A percentile compares a stretch with the other conserved stretches of the same genome.
Conservation (phyloP, 2,888 invertebrate genomes). For the Reticulitermes lucifugus region DNA sequence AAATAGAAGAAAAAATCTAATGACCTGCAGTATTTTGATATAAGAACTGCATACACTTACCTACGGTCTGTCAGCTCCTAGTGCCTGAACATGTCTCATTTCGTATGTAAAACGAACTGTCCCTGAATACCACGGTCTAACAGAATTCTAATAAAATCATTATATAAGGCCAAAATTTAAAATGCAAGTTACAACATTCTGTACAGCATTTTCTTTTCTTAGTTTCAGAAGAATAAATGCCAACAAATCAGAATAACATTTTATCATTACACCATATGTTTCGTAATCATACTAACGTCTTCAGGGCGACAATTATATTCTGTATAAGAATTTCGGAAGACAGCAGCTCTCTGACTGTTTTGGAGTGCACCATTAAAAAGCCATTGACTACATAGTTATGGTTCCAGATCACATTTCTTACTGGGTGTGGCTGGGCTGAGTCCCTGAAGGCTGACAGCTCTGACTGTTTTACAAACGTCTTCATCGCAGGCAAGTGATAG, state of each 20-base stretch:
- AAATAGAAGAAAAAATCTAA: too few relatives aligned
- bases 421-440: neutral
- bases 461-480: neutral
- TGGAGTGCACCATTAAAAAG: neutral
- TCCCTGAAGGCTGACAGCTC: conserved; percentile 9
- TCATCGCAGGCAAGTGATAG: conserved; percentile 6
- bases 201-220: neutral
- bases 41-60: too few relatives aligned
- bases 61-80: too few relatives aligned
- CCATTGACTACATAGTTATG: neutral
- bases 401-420: neutral
- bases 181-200: too few relatives aligned
- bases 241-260: neutral
- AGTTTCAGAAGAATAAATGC: neutral
- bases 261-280: neutral
- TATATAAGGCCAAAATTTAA: too few relatives aligned
- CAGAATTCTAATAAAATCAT: too few relatives aligned
- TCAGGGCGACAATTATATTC: neutral
- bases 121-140: too few relatives aligned
- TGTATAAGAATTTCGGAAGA: neutral
- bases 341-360: neutral
- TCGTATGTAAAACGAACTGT: too few relatives aligned
- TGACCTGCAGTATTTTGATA: too few relatives aligned
- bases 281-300: neutral
- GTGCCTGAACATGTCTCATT: too few relatives aligned